Evolutionary conservation across 2,888 invertebrate genomes (phyloP), one percentile per base, ranked within the genome.

Genomic region (Erebia ligea): DNA sequence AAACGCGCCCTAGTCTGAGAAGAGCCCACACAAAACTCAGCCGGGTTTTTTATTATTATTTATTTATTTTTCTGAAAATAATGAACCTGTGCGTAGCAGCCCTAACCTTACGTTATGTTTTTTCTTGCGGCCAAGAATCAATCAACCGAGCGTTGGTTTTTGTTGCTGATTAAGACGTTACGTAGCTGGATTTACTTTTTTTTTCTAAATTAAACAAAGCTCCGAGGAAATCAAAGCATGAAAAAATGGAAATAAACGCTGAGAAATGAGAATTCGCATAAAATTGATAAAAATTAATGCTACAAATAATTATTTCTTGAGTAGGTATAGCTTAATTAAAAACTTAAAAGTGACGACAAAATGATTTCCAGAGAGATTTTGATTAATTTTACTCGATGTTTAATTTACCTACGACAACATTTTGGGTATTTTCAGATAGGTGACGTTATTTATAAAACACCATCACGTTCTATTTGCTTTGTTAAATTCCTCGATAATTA

Each of bases 101-200:
- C 54, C 65, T 65, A 54, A 25, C 13, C 5, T 17, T 48, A 19
- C 4, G 15, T 21, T 21, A 19, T 48, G 21, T 59, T 67, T 67
- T 73, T 68, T 21, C 56, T 70, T 63, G 62, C 19, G 66, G 40
- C 17, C 66, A 66, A 54, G 56, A 57, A 69, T 71, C 67, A 59
- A 69, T 73, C 67, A 64, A 48, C 45, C 56, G 45, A 19, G 54
- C 67, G 54, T 10, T 19, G n/a, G 10, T 69, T 71, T 59, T 67
- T 50, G 45, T 69, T 64, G 50, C 63, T 61, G 68, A 71, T 65
- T 68, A 67, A 66, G 57, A 66, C 57, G 66, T 66, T 66, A 66
- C 66, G 42, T 45, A 42, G 66, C 66, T 66, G 66, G 56, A 56
- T 66, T 65, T 66, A 52, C 52, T 52, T 57, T 25, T 50, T 48